These are phyloP conservation scores for Melanargia galathea DNA, from an alignment of 2,888 invertebrate species.

Conservation along the genomic window DNA sequence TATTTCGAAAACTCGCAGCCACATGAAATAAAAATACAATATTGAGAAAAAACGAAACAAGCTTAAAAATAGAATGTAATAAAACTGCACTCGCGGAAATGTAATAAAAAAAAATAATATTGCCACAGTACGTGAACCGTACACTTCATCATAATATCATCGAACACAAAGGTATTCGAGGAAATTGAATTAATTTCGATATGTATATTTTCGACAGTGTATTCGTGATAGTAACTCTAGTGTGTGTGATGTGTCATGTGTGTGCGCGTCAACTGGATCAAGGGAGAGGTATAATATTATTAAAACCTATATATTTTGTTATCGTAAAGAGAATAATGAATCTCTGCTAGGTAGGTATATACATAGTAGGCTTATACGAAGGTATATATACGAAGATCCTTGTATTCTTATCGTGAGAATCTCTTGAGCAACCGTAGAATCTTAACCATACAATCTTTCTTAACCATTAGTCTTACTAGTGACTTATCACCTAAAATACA, in stretches of 20 bases:
- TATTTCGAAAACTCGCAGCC: neutral
- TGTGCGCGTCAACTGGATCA: slow-evolving; percentile 36
- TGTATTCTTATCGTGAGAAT: too few species aligned
- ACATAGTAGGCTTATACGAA: too few species aligned
- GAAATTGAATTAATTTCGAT: slow-evolving; percentile 52
- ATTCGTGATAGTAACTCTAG: slow-evolving; percentile 27
- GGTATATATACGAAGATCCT: too few species aligned
- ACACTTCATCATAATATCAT: slow-evolving; percentile 21
- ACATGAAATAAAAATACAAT: neutral
- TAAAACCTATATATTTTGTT: too few species aligned
- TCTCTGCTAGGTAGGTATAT: too few species aligned
- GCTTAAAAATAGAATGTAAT: slow-evolving; percentile 4
- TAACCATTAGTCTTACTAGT: too few species aligned
- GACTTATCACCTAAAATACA: too few species aligned
- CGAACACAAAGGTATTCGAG: slow-evolving; percentile 25
- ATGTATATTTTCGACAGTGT: slow-evolving; percentile 49
- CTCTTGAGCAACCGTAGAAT: too few species aligned
- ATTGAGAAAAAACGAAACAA: neutral
- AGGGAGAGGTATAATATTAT: slow-evolving; percentile 30
- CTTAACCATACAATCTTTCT: too few species aligned
- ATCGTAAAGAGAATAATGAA: too few species aligned
- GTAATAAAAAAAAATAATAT: slow-evolving; percentile 12
- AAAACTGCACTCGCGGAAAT: slow-evolving; percentile 12
- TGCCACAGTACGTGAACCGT: slow-evolving; percentile 12
- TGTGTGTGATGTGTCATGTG: slow-evolving; percentile 29